These are phyloP conservation scores for Aythya fuligula DNA, from an alignment of 2,797 vertebrate genomes.

Conservation along the genomic window DNA sequence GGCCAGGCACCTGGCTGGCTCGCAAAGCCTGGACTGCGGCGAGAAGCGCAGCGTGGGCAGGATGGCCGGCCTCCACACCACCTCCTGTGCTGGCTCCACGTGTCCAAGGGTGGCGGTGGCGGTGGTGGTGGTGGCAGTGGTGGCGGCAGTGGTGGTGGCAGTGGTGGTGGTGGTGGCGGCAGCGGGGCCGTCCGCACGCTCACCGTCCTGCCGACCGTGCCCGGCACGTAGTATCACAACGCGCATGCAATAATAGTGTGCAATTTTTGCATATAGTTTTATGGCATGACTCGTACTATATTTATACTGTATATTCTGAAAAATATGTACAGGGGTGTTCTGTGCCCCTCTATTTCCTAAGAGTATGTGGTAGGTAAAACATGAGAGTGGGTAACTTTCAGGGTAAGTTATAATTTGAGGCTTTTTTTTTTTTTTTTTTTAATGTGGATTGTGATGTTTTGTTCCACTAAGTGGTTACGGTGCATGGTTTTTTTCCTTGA, in stretches of 20 bases:
- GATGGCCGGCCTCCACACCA: not conserved
- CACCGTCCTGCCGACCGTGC: constrained; percentile 76
- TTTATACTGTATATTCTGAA: constrained; percentile 84
- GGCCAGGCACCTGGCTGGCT: constrained; percentile 14
- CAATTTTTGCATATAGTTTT: constrained; percentile 85
- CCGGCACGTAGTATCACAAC: constrained; percentile 89
- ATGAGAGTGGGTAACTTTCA: constrained; percentile 75
- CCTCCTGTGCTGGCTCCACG: too few species aligned
- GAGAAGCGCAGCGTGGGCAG: constrained; percentile 38
- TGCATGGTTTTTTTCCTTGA: constrained; percentile 91
- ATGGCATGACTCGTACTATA: constrained; percentile 92
- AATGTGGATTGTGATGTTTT: constrained; percentile 80
- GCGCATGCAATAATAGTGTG: constrained; percentile 90
- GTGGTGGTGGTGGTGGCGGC: too few species aligned
- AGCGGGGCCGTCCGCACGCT: too few species aligned
- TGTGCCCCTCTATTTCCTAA: constrained; percentile 64
- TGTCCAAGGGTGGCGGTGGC: constrained; percentile 44
- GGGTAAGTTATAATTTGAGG: constrained; percentile 59
- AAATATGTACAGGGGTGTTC: constrained; percentile 73
- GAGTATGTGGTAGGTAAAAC: constrained; percentile 73
- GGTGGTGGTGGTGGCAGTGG: too few species aligned
- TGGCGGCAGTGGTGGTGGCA: too few species aligned
- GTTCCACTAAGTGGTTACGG: constrained; percentile 83
- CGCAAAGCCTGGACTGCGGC: constrained; percentile 52
- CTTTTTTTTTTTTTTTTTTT: constrained; percentile 3